A percentile compares a stretch with the other conserved stretches of the same genome.
Conservation (phyloP, 2,797 vertebrate species). For the Vespertilio murinus region DNA sequence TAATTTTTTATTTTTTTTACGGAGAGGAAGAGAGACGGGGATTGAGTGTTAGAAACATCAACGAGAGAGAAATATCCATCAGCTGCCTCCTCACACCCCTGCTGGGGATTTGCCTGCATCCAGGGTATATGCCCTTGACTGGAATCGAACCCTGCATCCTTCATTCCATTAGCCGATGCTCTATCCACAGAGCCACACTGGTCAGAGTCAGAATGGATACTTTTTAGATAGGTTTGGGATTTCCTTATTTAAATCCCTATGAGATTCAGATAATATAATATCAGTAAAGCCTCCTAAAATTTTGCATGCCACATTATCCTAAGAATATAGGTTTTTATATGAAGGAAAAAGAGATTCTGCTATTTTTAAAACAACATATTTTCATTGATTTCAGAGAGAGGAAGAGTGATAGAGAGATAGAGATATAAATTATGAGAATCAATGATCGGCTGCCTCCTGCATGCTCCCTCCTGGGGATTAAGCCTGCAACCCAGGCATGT, state of each 20-base stretch:
- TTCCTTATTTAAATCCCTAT: not conserved
- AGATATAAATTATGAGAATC: not conserved
- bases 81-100: no score
- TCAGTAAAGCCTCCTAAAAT: not conserved
- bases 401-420: not conserved
- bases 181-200: no score
- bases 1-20: no score
- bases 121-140: no score
- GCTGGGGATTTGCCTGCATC: no score
- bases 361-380: not conserved
- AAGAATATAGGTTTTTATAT: not conserved
- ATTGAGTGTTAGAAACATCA: no score
- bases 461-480: not conserved
- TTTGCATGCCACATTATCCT: not conserved
- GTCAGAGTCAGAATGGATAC: not conserved
- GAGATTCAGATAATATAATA: not conserved
- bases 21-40: no score
- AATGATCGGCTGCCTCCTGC: not conserved
- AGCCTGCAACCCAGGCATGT: not conserved
- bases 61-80: no score
- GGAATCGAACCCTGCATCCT: no score
- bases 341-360: not conserved
- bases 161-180: no score
- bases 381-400: not conserved
- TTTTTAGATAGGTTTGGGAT: not conserved